These are phyloP conservation scores for Ormyrus thymus DNA, from an alignment of 2,888 invertebrate species.

Conservation along the genomic window DNA sequence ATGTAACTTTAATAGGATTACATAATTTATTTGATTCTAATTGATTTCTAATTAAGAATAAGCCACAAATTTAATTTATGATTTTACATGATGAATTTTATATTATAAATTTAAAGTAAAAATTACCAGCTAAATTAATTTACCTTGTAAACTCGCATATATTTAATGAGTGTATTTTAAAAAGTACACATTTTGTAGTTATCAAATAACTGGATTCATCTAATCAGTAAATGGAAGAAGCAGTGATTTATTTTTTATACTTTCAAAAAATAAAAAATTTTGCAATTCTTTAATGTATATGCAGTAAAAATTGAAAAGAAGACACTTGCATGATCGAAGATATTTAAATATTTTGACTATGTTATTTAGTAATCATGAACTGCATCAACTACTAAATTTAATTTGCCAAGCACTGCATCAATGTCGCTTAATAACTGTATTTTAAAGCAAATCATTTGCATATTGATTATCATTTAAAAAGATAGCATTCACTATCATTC, in stretches of 20 bases:
- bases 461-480: slow-evolving; percentile 23
- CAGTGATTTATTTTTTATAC: slow-evolving; percentile 21
- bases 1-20: slow-evolving; percentile 30
- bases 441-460: slow-evolving; percentile 25
- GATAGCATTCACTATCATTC: slow-evolving; percentile 27
- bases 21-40: slow-evolving; percentile 18
- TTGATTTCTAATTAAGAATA: slow-evolving; percentile 5
- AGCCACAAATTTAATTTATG: not conserved
- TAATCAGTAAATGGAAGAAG: slow-evolving; percentile 47
- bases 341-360: slow-evolving; percentile 22
- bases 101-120: slow-evolving; percentile 24
- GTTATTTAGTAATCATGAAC: slow-evolving; percentile 14
- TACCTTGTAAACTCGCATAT: slow-evolving; percentile 11
- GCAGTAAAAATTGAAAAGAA: slow-evolving; percentile 27
- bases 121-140: slow-evolving; percentile 9
- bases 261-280: slow-evolving; percentile 24
- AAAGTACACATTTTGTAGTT: slow-evolving; percentile 33
- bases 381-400: slow-evolving; percentile 9
- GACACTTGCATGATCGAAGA: slow-evolving; percentile 18
- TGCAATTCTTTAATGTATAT: not conserved
- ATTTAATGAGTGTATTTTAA: slow-evolving; percentile 17
- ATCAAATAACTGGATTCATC: slow-evolving; percentile 29
- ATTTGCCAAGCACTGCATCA: slow-evolving; percentile 21
- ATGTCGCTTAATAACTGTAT: slow-evolving; percentile 11
- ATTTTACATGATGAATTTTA: not conserved